Evolutionary conservation across 2,113 vertebrate genomes (phyloP).

Genomic region (Monopterus albus): DNA sequence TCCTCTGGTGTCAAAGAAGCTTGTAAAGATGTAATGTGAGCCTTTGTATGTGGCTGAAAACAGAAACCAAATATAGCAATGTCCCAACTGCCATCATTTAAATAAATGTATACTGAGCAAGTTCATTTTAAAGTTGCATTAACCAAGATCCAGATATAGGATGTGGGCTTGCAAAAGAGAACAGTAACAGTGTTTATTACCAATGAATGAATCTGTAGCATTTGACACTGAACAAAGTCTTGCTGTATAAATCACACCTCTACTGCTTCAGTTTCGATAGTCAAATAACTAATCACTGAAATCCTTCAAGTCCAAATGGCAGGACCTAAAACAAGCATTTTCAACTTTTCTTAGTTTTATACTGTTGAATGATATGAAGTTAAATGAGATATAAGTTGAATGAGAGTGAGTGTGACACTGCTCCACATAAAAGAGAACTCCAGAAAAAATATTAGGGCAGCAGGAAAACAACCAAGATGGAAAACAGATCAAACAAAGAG

Average conservation of each 20-base stretch:
- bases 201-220: not conserved
- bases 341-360: too few relatives aligned
- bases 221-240: too few relatives aligned
- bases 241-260: too few relatives aligned
- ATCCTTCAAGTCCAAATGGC: too few relatives aligned
- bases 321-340: too few relatives aligned
- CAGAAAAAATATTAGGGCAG: not conserved
- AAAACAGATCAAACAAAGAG: constrained; percentile 25
- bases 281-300: too few relatives aligned
- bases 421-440: constrained; percentile 16
- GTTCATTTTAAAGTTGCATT: not conserved
- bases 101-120: not conserved
- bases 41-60: constrained; percentile 37
- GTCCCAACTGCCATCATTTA: not conserved
- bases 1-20: constrained; percentile 42
- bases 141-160: not conserved
- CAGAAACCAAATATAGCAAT: constrained; percentile 37
- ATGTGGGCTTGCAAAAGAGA: not conserved
- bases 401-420: not conserved
- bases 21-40: constrained; percentile 56
- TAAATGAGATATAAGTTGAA: too few relatives aligned
- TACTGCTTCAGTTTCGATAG: too few relatives aligned
- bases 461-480: constrained; percentile 5
- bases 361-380: too few relatives aligned
- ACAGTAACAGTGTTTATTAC: not conserved